Evolutionary conservation across 2,888 invertebrate species (phyloP).

Genomic region (Mythimna vitellina): DNA sequence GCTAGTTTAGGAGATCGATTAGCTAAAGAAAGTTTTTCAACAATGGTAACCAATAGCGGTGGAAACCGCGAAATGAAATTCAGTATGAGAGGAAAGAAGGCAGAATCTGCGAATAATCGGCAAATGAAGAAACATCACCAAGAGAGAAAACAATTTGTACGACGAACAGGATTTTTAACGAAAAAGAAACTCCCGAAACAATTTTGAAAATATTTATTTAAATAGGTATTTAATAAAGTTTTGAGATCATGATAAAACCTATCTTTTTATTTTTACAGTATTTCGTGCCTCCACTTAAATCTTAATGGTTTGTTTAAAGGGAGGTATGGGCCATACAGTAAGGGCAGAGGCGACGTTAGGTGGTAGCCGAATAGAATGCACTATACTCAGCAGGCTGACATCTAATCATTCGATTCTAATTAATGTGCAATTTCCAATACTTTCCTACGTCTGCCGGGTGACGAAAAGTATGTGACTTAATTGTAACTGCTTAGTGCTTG

Average conservation of each 20-base stretch:
- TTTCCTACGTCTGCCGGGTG: no score
- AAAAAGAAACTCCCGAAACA: slow-evolving; percentile 79
- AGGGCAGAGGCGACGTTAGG: no score
- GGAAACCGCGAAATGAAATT: slow-evolving; percentile 96
- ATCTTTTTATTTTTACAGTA: slow-evolving; percentile 8
- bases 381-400: no score
- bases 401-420: no score
- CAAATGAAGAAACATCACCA: slow-evolving; percentile 92
- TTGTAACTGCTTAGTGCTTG: neutral
- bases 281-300: neutral
- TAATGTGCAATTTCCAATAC: no score
- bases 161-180: slow-evolving; percentile 83
- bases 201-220: slow-evolving; percentile 60
- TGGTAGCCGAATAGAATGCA: no score
- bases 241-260: neutral
- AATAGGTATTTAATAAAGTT: slow-evolving; percentile 29
- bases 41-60: slow-evolving; percentile 88
- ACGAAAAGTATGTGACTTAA: neutral
- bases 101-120: slow-evolving; percentile 89
- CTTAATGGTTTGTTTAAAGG: no score
- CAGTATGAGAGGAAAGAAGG: slow-evolving; percentile 90
- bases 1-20: slow-evolving; percentile 94
- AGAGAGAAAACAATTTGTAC: slow-evolving; percentile 92
- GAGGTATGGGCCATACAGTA: no score
- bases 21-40: slow-evolving; percentile 89